A percentile compares a stretch with the other conserved stretches of the same genome.
phyloP scores from a whole-genome alignment of 2,888 invertebrate species.

The Harmothoe impar region DNA sequence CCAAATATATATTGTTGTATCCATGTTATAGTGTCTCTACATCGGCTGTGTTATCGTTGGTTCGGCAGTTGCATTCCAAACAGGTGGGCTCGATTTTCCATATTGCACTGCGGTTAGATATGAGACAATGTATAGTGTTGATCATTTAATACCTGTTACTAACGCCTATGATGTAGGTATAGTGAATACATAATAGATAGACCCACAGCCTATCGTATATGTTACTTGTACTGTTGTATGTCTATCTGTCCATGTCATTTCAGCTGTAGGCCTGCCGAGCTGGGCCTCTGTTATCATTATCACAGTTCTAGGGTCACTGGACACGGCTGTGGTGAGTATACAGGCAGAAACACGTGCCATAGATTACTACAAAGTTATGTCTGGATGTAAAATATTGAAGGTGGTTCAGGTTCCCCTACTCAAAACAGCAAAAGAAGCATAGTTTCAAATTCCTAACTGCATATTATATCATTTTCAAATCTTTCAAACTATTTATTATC shows the following conservation, averaged over 20 bases:
- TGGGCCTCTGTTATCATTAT: slow-evolving; percentile 47
- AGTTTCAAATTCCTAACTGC: too few relatives aligned
- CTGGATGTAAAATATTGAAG: too few relatives aligned
- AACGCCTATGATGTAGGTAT: too few relatives aligned
- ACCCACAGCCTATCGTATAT: too few relatives aligned
- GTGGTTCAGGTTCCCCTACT: too few relatives aligned
- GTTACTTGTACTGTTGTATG: too few relatives aligned
- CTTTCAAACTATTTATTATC: too few relatives aligned
- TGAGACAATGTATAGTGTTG: not conserved
- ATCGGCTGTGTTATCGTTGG: not conserved
- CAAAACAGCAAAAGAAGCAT: too few relatives aligned
- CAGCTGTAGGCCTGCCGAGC: slow-evolving; percentile 10
- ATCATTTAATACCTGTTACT: too few relatives aligned
- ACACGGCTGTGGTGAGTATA: slow-evolving; percentile 37
- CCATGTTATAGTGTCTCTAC: not conserved
- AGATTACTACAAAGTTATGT: not conserved
- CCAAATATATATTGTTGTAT: too few relatives aligned
- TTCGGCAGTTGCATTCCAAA: not conserved
- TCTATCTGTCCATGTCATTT: not conserved
- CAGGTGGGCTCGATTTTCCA: not conserved
- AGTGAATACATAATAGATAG: too few relatives aligned
- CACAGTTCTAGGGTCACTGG: slow-evolving; percentile 33
- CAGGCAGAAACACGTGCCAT: not conserved
- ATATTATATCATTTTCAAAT: too few relatives aligned
- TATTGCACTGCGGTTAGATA: not conserved